phyloP scores from a whole-genome alignment of 2,888 invertebrate genomes.

The Melitaea athalia region DNA sequence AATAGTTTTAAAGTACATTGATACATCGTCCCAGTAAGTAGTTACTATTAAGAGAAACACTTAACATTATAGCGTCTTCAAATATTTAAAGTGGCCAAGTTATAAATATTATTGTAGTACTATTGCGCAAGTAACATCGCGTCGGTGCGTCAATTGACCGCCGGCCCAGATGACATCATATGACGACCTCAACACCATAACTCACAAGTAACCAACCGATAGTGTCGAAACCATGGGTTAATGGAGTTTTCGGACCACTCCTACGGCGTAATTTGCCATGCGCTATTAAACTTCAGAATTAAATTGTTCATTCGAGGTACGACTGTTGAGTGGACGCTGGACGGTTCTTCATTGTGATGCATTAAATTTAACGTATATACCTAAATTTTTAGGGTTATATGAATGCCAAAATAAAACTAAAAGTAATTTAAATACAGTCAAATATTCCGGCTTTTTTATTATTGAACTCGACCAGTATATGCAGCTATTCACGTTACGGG shows the following conservation, averaged over 20 bases:
- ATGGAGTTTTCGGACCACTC: conserved; percentile 48
- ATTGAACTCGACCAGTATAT: too few species aligned
- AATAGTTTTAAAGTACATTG: too few species aligned
- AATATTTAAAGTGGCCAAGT: conserved; percentile 16
- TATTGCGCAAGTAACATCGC: conserved; percentile 26
- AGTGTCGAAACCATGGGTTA: conserved; percentile 49
- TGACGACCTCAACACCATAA: conserved; percentile 38
- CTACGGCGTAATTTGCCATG: conserved; percentile 49
- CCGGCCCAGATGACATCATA: conserved; percentile 67
- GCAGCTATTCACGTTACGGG: too few species aligned
- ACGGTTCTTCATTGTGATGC: not conserved
- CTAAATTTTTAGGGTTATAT: too few species aligned
- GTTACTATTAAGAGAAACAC: not conserved
- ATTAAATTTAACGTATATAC: too few species aligned
- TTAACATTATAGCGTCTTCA: conserved; percentile 7
- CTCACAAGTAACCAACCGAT: conserved; percentile 40
- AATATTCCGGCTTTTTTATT: too few species aligned
- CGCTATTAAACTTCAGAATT: conserved; percentile 44
- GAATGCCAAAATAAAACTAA: too few species aligned
- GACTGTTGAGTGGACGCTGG: not conserved
- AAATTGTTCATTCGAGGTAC: not conserved
- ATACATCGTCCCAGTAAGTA: too few species aligned
- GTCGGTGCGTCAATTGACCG: conserved; percentile 56
- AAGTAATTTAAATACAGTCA: too few species aligned
- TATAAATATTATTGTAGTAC: conserved; percentile 16